phyloP scores from a whole-genome alignment of 2,797 vertebrate genomes.

The Helostoma temminkii region DNA sequence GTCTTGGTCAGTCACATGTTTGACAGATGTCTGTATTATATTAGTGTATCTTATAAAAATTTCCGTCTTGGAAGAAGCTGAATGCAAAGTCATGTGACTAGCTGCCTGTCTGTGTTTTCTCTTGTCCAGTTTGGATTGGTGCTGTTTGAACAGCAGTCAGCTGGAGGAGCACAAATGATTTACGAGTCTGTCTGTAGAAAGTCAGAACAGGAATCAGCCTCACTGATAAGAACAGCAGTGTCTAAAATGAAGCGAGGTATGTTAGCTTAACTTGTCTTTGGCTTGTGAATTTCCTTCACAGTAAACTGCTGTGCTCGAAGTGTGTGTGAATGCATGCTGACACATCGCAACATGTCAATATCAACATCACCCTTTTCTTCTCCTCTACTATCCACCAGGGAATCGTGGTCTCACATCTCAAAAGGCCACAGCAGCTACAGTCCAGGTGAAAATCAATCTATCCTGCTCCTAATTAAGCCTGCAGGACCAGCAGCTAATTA shows the following conservation, averaged over 20 bases:
- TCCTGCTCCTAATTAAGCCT: background rate
- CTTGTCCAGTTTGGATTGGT: background rate
- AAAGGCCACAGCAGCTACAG: background rate
- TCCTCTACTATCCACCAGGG: constrained; percentile 2
- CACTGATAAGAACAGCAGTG: constrained; percentile 28
- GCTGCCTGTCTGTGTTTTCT: background rate
- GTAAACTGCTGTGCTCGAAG: background rate
- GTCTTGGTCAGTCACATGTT: constrained; percentile 24
- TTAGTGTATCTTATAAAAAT: constrained; percentile 21
- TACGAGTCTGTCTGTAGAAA: constrained; percentile 14
- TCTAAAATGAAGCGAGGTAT: constrained; percentile 3
- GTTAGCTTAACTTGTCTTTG: constrained; percentile 10
- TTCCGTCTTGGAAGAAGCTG: constrained; percentile 9
- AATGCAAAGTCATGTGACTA: constrained; percentile 22
- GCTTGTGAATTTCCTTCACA: background rate
- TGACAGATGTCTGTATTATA: constrained; percentile 20
- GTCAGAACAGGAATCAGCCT: constrained; percentile 27
- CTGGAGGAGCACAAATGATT: constrained; percentile 1
- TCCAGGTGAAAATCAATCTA: background rate
- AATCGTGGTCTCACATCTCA: constrained; percentile 30
- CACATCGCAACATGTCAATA: constrained; percentile 5
- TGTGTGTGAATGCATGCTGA: constrained; percentile 16
- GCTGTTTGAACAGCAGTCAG: background rate
- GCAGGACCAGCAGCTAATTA: constrained; percentile 6
- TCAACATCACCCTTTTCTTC: background rate